phyloP scores from a whole-genome alignment of 2,113 vertebrate genomes.

The Peucedramus taeniatus region DNA sequence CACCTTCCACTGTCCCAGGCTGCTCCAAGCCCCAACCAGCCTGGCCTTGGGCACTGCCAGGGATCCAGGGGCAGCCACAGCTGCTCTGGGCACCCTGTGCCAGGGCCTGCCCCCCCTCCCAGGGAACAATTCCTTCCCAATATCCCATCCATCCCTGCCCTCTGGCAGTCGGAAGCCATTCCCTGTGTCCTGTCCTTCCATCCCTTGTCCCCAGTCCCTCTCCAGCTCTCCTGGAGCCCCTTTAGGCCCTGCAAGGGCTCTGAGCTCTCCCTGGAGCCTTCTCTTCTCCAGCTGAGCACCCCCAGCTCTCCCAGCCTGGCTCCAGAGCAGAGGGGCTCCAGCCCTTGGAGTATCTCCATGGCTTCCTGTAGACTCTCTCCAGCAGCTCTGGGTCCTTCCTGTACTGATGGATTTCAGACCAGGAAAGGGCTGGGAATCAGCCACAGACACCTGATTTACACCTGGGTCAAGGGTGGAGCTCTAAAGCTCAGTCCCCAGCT shows the following conservation, averaged over 20 bases:
- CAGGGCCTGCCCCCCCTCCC: neutral
- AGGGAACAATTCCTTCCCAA: neutral
- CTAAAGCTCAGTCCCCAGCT: neutral
- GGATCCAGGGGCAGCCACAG: neutral
- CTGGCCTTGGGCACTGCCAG: neutral
- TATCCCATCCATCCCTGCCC: neutral
- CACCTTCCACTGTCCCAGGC: neutral
- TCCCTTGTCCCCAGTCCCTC: neutral
- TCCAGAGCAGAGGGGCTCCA: neutral
- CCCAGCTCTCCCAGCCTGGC: neutral
- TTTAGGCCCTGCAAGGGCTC: neutral
- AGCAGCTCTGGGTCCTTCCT: neutral
- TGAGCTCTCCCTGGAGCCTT: neutral
- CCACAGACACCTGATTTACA: neutral
- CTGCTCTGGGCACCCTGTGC: neutral
- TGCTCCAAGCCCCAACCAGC: neutral
- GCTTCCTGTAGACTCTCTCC: fast-evolving
- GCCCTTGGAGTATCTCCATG: fast-evolving
- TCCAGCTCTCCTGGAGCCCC: neutral
- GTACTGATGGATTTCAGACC: neutral
- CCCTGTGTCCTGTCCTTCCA: neutral
- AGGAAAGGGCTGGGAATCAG: neutral
- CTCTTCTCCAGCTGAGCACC: neutral
- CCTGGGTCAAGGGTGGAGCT: neutral
- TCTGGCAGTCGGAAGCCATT: neutral